Evolutionary conservation across 2,113 vertebrate genomes (phyloP).

Genomic region (Chelonoidis abingdonii): DNA sequence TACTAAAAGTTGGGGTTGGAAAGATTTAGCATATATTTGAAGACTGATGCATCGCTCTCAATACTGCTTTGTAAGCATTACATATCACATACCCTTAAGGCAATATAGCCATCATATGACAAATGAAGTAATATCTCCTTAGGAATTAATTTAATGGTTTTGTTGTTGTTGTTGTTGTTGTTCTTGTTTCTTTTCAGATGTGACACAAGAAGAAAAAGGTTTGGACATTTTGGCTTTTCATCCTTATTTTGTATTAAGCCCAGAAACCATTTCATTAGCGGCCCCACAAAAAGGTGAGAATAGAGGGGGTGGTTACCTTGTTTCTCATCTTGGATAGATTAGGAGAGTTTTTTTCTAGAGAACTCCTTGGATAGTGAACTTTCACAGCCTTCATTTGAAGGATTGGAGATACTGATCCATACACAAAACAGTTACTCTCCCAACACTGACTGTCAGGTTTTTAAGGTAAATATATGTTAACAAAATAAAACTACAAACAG

Average conservation of each 20-base stretch:
- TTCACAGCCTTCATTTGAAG: neutral
- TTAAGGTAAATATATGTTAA: neutral
- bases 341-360: neutral
- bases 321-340: slow-evolving; percentile 19
- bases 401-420: neutral
- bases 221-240: neutral
- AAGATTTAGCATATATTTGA: neutral
- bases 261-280: neutral
- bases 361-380: neutral
- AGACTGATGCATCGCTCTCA: neutral
- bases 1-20: neutral
- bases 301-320: neutral
- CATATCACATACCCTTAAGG: neutral
- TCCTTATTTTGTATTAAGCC: neutral
- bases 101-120: neutral
- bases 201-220: neutral
- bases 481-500: neutral
- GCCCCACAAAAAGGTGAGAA: neutral
- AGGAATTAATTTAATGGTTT: neutral
- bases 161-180: neutral
- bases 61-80: neutral
- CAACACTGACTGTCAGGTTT: neutral
- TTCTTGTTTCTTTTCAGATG: neutral
- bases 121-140: slow-evolving; percentile 16
- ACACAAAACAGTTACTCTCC: neutral